Evolutionary conservation across 1,140 invertebrate genomes (phyloP), one percentile per base, ranked within the genome.

Genomic region (Leptoteleia sp.): DNA sequence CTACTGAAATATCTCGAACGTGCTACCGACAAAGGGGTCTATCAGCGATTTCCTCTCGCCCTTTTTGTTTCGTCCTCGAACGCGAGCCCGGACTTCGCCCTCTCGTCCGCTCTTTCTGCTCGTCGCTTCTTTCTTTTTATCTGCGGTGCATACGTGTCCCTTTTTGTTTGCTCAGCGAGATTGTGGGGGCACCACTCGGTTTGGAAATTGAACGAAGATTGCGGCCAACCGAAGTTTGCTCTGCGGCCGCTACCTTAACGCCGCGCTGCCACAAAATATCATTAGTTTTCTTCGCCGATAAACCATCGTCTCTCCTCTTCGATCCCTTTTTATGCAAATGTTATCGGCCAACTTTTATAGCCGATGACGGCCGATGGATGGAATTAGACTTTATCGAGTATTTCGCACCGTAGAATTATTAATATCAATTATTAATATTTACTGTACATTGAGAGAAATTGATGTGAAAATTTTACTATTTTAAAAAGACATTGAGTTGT

Each of bases 181-280:
- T 81, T 82, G 72, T 62, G 59, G 67, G 57, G 31, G n/a, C n/a
- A n/a, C 55, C 70, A 80, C 79, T 83, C 71, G 80, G 73, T 64
- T 81, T 81, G 78, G 76, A 86, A 87, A 86, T 87, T 85, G 85
- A 85, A 72, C 83, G 82, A 85, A 86, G 85, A 85, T 86, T 87
- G 84, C 85, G 81, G 81, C 73, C 79, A 70, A 76, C 79, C 79
- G 61, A 80, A 76, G 79, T 82, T 82, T 82, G 79, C 73, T 81
- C 81, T 81, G 72, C 27, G 76, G 83, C 83, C 62, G 76, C 76
- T 70, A 76, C 79, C 76, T 84, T 83, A 83, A 86, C 81, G 78
- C 80, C 76, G 35, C 65, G 71, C 71, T 55, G 76, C 84, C 84
- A 78, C 84, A 85, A 87, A 86, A 86, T 84, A 84, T 84, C 78